Percentiles rank a stretch among this genome's conserved stretches.
phyloP scores from a whole-genome alignment of 2,113 vertebrate species.

The Colistium nudipinnis region DNA sequence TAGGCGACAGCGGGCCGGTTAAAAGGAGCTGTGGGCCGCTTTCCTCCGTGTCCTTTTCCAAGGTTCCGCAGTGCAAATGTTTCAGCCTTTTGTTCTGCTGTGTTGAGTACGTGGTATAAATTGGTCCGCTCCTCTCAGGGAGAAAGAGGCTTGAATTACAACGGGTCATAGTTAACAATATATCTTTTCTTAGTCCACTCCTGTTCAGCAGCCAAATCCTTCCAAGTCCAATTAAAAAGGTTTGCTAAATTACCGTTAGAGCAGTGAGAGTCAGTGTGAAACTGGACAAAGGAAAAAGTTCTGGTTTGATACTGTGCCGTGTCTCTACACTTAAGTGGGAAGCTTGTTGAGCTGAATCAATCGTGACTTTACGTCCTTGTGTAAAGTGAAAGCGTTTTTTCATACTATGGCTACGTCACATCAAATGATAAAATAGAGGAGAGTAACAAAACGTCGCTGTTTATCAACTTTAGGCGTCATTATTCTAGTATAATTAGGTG shows the following conservation, averaged over 20 bases:
- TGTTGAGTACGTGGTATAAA: not conserved
- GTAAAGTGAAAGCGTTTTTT: not conserved
- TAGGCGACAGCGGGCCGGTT: not conserved
- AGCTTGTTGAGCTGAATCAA: too few relatives aligned
- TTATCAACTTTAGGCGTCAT: too few relatives aligned
- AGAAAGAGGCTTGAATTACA: not conserved
- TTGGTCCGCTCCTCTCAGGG: constrained; percentile 7
- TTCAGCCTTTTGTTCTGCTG: constrained; percentile 8
- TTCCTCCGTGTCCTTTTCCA: not conserved
- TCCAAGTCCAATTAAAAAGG: not conserved
- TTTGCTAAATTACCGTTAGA: not conserved
- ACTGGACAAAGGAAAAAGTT: not conserved
- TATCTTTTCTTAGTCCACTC: not conserved
- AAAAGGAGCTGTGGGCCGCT: constrained; percentile 14
- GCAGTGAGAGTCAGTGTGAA: not conserved
- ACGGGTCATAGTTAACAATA: not conserved
- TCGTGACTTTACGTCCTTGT: not conserved
- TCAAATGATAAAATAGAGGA: too few relatives aligned
- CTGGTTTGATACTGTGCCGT: not conserved
- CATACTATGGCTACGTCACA: too few relatives aligned
- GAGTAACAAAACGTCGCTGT: too few relatives aligned
- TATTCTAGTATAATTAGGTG: too few relatives aligned
- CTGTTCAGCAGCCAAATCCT: not conserved
- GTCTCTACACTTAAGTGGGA: too few relatives aligned
- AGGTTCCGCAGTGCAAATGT: not conserved